These are phyloP conservation scores for Adelphocoris suturalis DNA, from an alignment of 2,888 invertebrate genomes.

Conservation along the genomic window DNA sequence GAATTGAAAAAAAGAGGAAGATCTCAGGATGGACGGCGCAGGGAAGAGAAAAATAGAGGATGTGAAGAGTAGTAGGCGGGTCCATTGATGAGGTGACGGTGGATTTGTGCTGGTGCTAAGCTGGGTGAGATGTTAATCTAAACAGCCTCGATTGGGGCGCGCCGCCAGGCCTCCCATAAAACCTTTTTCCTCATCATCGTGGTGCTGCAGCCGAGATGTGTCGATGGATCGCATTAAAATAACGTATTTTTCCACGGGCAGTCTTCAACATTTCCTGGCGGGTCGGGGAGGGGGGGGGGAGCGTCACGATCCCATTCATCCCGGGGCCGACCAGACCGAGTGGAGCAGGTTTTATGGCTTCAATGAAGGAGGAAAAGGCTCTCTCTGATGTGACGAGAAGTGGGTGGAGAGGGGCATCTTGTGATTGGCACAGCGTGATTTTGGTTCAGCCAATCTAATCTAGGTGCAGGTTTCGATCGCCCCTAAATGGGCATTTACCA, in stretches of 20 bases:
- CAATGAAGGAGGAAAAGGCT: background rate
- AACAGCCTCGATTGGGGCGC: conserved; percentile 51
- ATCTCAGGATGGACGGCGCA: background rate
- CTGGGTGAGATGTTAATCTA: conserved; percentile 55
- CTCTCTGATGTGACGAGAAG: background rate
- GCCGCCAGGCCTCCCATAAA: conserved; percentile 17
- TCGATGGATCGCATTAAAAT: conserved; percentile 11
- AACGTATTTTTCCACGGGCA: conserved; percentile 12
- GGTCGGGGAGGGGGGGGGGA: background rate
- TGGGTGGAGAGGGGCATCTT: too few species aligned
- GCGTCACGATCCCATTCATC: conserved; percentile 5
- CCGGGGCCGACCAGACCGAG: background rate
- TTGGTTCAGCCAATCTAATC: too few species aligned
- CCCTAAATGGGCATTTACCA: too few species aligned
- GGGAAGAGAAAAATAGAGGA: conserved; percentile 44
- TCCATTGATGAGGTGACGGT: conserved; percentile 61
- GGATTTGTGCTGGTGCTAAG: conserved; percentile 51
- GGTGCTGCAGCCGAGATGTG: conserved; percentile 25
- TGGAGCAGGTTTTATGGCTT: background rate
- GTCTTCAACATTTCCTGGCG: background rate
- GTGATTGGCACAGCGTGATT: too few species aligned
- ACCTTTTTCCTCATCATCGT: conserved; percentile 41
- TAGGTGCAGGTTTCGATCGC: too few species aligned
- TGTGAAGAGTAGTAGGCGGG: conserved; percentile 51
- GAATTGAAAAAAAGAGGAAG: conserved; percentile 40